Evolutionary conservation across 1,140 invertebrate genomes (phyloP).

Genomic region (Aphis craccivora): DNA sequence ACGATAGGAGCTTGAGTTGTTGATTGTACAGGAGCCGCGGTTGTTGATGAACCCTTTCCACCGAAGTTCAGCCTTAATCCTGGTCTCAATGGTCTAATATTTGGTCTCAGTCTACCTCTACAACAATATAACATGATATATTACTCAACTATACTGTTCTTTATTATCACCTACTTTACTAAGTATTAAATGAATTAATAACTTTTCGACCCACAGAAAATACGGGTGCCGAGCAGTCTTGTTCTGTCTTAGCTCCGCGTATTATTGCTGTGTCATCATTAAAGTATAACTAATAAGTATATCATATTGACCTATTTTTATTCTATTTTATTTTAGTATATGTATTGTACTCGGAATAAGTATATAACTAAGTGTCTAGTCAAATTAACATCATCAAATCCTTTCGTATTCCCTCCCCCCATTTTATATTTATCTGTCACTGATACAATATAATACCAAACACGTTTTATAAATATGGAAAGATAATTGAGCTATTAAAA

Average conservation of each 20-base stretch:
- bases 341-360: neutral
- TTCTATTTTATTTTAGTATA: neutral
- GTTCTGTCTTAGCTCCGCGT: no score
- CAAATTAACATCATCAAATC: no score
- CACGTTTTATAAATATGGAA: neutral
- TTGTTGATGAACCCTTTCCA: conserved; percentile 18
- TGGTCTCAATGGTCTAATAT: conserved; percentile 51
- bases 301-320: neutral
- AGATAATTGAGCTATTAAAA: neutral
- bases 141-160: neutral
- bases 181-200: no score
- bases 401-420: neutral
- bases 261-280: no score
- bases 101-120: conserved; percentile 41
- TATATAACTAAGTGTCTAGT: neutral
- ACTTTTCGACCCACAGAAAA: no score
- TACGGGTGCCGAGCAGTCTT: no score
- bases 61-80: conserved; percentile 42
- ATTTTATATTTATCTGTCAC: neutral
- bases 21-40: neutral
- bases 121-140: neutral
- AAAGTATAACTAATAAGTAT: no score
- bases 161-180: neutral
- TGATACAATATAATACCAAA: no score
- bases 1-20: conserved; percentile 13